Evolutionary conservation across 2,113 vertebrate genomes (phyloP).

Genomic region (Cephalopholis sonnerati): DNA sequence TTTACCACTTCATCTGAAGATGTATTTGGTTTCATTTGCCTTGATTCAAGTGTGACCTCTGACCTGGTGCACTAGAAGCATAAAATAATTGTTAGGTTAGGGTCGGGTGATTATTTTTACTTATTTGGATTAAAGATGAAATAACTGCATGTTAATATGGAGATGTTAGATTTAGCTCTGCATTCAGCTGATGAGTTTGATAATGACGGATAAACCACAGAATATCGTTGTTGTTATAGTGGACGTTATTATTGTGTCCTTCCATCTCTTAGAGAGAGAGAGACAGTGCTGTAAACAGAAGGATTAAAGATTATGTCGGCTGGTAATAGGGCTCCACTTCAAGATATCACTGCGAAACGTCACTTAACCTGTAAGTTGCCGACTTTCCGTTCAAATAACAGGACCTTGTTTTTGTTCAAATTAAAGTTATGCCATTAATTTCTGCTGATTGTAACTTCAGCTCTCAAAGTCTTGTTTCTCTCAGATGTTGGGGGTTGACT

Average conservation of each 20-base stretch:
- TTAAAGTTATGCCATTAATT: constrained; percentile 48
- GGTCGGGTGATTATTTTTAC: constrained; percentile 23
- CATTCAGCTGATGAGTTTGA: constrained; percentile 64
- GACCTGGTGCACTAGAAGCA: constrained; percentile 6
- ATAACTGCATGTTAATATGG: constrained; percentile 39
- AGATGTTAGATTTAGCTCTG: constrained; percentile 49
- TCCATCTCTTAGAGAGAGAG: constrained; percentile 20
- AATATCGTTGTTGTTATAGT: constrained; percentile 29
- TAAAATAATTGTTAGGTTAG: constrained; percentile 40
- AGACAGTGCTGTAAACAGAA: constrained; percentile 40
- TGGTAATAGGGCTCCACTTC: constrained; percentile 24
- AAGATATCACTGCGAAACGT: constrained; percentile 22
- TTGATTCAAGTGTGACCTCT: constrained; percentile 27
- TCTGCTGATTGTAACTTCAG: constrained; percentile 37
- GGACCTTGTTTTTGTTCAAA: constrained; percentile 18
- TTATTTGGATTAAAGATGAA: constrained; percentile 50
- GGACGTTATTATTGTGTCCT: constrained; percentile 27
- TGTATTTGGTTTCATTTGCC: constrained; percentile 28
- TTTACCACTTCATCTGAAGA: constrained; percentile 15
- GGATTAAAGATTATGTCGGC: constrained; percentile 52
- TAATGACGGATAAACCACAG: constrained; percentile 42
- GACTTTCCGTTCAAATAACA: constrained; percentile 15
- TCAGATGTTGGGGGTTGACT: constrained; percentile 73
- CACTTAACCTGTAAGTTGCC: neutral
- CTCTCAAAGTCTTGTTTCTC: constrained; percentile 55